A percentile compares a stretch with the other conserved stretches of the same genome.
Evolutionary conservation across 37 sponge, comb jelly and placozoan species (phyloP).

Genomic region (Sycon ciliatum): DNA sequence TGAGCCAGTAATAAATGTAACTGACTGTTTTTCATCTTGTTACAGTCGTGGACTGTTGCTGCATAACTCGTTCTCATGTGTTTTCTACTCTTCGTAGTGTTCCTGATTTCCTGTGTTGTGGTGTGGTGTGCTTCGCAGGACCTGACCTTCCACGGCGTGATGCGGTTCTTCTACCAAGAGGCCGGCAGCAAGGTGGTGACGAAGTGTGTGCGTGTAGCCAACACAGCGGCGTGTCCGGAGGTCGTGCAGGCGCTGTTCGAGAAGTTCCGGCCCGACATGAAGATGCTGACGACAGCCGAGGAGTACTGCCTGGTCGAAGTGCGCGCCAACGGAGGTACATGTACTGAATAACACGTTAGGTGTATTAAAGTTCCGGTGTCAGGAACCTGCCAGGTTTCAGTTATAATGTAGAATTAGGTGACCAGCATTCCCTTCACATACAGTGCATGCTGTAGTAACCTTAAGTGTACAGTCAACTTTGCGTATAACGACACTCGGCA

Average conservation of each 20-base stretch:
- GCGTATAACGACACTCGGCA: too few relatives aligned
- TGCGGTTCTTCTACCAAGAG: constrained; percentile 72
- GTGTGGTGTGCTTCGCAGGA: constrained; percentile 23
- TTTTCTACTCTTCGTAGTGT: neutral
- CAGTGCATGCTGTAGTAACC: too few relatives aligned
- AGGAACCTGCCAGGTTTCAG: too few relatives aligned
- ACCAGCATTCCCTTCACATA: too few relatives aligned
- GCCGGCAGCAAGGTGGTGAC: constrained; percentile 36
- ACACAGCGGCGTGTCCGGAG: constrained; percentile 38
- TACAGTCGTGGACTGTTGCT: too few relatives aligned
- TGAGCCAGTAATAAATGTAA: too few relatives aligned
- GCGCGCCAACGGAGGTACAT: constrained; percentile 49
- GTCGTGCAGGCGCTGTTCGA: constrained; percentile 60
- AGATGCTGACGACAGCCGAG: constrained; percentile 42
- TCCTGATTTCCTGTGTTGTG: neutral
- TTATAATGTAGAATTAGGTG: too few relatives aligned
- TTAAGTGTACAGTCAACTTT: too few relatives aligned
- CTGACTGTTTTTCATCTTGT: too few relatives aligned
- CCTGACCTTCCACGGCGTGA: constrained; percentile 69
- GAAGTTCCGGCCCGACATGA: constrained; percentile 76
- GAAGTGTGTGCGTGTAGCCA: constrained; percentile 68
- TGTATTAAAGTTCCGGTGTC: too few relatives aligned
- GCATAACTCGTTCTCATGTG: too few relatives aligned
- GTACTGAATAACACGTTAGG: too few relatives aligned
- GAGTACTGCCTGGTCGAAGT: constrained; percentile 65